A percentile compares a stretch with the other conserved stretches of the same genome.
phyloP scores from a whole-genome alignment of 2,113 vertebrate genomes.

The Rhagologus leucostigma region DNA sequence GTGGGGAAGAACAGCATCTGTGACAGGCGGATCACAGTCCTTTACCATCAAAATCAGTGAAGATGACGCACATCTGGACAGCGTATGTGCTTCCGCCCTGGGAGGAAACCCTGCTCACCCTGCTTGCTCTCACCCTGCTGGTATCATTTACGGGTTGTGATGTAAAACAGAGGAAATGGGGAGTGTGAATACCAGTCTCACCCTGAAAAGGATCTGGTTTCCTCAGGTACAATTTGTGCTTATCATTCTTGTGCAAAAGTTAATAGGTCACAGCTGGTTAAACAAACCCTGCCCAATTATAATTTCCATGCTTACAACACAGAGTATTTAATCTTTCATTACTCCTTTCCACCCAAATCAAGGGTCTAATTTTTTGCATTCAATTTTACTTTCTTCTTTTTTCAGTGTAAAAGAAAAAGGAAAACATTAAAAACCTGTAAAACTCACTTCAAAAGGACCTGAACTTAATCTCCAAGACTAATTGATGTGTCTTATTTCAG shows the following conservation, averaged over 20 bases:
- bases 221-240: background rate
- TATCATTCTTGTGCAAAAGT: slow-evolving; percentile 10
- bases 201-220: background rate
- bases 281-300: background rate
- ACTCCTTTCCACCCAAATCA: background rate
- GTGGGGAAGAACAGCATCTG: background rate
- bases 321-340: background rate
- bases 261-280: background rate
- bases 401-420: background rate
- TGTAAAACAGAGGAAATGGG: background rate
- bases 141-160: background rate
- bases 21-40: background rate
- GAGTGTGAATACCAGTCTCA: background rate
- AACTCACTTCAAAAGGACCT: slow-evolving; percentile 8
- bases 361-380: background rate
- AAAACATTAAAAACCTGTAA: background rate
- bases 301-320: background rate
- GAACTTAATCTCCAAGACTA: background rate
- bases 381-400: background rate
- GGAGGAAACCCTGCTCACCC: background rate
- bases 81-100: background rate
- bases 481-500: background rate
- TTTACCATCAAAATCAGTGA: rapidly evolving
- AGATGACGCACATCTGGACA: background rate
- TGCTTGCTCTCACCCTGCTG: background rate